phyloP scores from a whole-genome alignment of 2,797 vertebrate genomes.

The Lepidocolaptes lacrymiger region DNA sequence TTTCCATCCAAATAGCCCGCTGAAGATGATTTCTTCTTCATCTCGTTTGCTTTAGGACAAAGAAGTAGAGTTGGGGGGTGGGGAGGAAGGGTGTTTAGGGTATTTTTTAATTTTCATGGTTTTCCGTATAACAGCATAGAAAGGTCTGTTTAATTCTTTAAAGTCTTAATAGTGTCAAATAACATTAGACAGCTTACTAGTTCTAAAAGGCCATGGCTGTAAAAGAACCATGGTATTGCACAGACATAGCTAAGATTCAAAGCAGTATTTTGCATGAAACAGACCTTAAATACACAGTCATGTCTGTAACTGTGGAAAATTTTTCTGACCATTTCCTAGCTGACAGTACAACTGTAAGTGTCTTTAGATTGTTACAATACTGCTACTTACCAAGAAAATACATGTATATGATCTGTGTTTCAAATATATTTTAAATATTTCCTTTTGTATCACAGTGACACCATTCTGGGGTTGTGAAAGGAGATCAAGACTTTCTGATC shows the following conservation, averaged over 20 bases:
- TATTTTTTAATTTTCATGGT: fast-evolving
- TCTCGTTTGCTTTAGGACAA: background rate
- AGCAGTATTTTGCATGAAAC: background rate
- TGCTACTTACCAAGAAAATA: background rate
- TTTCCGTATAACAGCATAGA: background rate
- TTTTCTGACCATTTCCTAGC: background rate
- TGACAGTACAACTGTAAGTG: background rate
- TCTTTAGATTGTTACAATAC: background rate
- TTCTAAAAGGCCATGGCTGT: background rate
- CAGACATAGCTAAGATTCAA: background rate
- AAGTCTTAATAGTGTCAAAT: background rate
- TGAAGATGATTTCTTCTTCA: background rate
- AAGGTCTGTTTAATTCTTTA: background rate
- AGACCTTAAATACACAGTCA: background rate
- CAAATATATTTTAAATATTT: background rate
- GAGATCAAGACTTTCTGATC: background rate
- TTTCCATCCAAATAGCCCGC: background rate
- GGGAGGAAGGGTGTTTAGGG: background rate
- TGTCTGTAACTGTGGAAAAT: background rate
- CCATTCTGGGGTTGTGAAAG: background rate
- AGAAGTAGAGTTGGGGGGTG: background rate
- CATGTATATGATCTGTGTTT: background rate
- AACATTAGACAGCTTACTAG: background rate
- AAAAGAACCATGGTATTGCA: background rate
- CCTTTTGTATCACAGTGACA: background rate